Evolutionary conservation across 2,113 vertebrate genomes (phyloP), one percentile per base, ranked within the genome.

Genomic region (Paracanthobrama guichenoti): DNA sequence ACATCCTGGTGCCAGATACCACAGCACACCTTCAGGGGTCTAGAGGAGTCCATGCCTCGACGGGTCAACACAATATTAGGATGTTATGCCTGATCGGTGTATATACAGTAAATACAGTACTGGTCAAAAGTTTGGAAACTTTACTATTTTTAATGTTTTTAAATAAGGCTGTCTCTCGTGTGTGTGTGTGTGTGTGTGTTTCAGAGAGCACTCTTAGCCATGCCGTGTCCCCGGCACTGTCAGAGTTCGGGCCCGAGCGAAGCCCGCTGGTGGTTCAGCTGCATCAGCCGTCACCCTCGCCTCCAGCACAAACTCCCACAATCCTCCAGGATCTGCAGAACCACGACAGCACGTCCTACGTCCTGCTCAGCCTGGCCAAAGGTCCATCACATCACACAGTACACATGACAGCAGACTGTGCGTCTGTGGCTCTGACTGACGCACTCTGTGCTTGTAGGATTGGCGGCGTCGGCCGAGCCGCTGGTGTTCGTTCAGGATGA

Each of bases 311-410:
- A 94, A 93, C 22, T 90, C 91, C 0, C 88, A 88, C 77, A 22
- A 90, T 99, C 88, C 92, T 99, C 85, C 97, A 99, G 88, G 97
- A 99, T 89, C 93, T 99, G n/a, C 97, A 98, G 79, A 96, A 97
- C 89, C 95, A 93, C 11, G 98, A 99, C 83, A 96, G 93, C 93
- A 96, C 96, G 74, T 98, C 97, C 46, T 99, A 97, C 87, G 96
- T 98, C 91, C 95, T 99, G 53, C 96, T 99, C 84, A 99, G 98
- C 90, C 92, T 99, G 16, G 97, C 98, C n/a, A 96, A 97, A 95
- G 95, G 97, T 97, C 85, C 53, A 22, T 55, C 53, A 28, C 24
- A 28, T 26, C 26, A 7, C 26, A n/a, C n/a, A n/a, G n/a, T n/a
- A 64, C 26, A 6, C 11, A 26, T 46, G 44, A 46, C 44, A n/a